Evolutionary conservation across 2,888 invertebrate species (phyloP), one percentile per base, ranked within the genome.

Genomic region (Polymixis flavicincta): DNA sequence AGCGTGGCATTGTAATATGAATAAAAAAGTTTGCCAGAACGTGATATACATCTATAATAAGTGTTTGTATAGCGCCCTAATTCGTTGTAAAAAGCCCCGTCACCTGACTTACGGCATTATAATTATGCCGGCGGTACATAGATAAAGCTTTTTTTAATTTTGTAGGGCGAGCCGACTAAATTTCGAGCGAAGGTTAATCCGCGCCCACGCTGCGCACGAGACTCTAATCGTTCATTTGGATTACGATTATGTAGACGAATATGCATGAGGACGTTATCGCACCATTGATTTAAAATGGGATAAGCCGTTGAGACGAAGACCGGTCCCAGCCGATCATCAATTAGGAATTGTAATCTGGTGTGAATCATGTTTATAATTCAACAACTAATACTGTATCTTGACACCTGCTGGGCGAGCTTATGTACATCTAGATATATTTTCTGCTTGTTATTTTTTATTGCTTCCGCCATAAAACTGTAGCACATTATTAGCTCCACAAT

Each of bases 211-310:
- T 85, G 90, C 88, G 90, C 89, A 87, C 90, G 85, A 82, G 91
- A 89, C 92, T 89, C 90, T 95, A 96, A 96, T 95, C 95, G 94
- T 90, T 95, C 94, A 94, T 95, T 94, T 90, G 92, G 92, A 94
- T 95, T 94, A 94, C 92, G 91, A 93, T 94, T 95, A 94, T 92
- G 89, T 91, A 89, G 90, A 93, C 91, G 94, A 94, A 94, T 94
- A 94, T 93, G 92, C 92, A 93, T 94, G 93, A 94, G 93, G 87
- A 89, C 89, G 90, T 93, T 95, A 95, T 94, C 94, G 91, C 90
- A 84, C 90, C 93, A 94, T 95, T 95, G 93, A 91, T 92, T 92
- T 89, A 90, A 90, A 95, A 94, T 93, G 90, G 93, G 92, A 94
- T 95, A 92, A 93, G 87, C 89, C 87, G 89, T 89, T 89, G 89